Evolutionary conservation across 2,797 vertebrate species (phyloP).

Genomic region (Gastrophryne carolinensis): DNA sequence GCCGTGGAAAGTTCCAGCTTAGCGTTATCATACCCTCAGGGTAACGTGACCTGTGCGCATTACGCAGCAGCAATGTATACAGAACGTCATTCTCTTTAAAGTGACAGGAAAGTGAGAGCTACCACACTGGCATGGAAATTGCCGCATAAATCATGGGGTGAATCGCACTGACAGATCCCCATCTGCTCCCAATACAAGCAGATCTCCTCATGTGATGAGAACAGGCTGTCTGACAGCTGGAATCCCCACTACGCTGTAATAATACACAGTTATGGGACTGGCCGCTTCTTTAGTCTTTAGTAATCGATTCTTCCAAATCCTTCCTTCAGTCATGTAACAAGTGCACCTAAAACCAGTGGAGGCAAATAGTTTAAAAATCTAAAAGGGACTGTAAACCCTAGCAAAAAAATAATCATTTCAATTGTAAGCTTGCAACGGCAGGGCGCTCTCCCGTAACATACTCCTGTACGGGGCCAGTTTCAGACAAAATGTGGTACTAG

Average conservation of each 20-base stretch:
- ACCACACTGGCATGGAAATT: neutral
- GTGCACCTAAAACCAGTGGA: too few relatives aligned
- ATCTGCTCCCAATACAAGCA: neutral
- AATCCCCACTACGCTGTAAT: neutral
- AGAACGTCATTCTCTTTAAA: neutral
- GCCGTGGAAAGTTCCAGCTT: neutral
- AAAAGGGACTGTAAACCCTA: too few relatives aligned
- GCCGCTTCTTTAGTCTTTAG: too few relatives aligned
- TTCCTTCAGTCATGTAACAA: too few relatives aligned
- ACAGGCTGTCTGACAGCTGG: neutral
- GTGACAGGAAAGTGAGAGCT: slow-evolving; percentile 2
- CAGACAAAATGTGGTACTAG: too few relatives aligned
- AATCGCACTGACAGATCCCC: neutral
- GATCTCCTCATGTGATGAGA: neutral
- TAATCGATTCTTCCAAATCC: too few relatives aligned
- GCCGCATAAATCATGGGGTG: neutral
- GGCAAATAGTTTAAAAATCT: too few relatives aligned
- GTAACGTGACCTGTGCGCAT: neutral
- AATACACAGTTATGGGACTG: too few relatives aligned
- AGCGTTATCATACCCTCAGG: neutral
- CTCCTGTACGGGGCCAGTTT: too few relatives aligned
- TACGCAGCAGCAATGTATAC: neutral
- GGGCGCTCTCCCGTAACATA: too few relatives aligned
- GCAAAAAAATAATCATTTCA: too few relatives aligned
- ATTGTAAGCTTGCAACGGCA: too few relatives aligned